A percentile compares a stretch with the other conserved stretches of the same genome.
phyloP scores from a whole-genome alignment of 2,113 vertebrate species.

The Rallus limicola region DNA sequence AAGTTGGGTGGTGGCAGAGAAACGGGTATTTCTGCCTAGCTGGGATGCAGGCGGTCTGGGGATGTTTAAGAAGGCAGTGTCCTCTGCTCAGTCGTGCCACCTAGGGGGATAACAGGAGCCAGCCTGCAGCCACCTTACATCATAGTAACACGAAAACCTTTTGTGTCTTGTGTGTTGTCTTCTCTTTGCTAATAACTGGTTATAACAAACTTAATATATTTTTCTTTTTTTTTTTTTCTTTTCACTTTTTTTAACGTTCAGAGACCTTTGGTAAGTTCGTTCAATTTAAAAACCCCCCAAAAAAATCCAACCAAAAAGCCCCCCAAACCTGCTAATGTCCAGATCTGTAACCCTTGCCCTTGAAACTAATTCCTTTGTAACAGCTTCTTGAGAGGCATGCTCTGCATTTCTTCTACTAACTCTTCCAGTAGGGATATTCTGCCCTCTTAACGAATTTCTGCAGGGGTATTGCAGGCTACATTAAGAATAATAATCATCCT shows the following conservation, averaged over 20 bases:
- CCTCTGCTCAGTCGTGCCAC: conserved; percentile 3
- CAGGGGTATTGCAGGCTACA: conserved; percentile 69
- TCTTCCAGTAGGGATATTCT: conserved; percentile 53
- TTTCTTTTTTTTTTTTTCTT: conserved; percentile 70
- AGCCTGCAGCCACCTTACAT: neutral
- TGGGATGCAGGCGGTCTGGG: neutral
- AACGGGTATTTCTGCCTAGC: neutral
- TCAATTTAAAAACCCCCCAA: conserved; percentile 24
- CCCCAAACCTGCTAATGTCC: conserved; percentile 74
- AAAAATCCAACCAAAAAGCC: conserved; percentile 6
- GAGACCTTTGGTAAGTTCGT: conserved; percentile 98
- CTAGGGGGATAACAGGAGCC: neutral
- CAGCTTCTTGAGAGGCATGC: conserved; percentile 86
- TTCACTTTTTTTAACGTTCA: conserved; percentile 86
- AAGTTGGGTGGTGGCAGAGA: neutral
- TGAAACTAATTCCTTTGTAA: conserved; percentile 87
- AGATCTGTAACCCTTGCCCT: conserved; percentile 69
- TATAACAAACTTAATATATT: conserved; percentile 74
- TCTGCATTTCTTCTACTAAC: conserved; percentile 77
- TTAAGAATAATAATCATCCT: conserved; percentile 15
- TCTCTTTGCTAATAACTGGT: conserved; percentile 29
- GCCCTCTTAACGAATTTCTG: conserved; percentile 54
- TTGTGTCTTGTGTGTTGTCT: conserved; percentile 53
- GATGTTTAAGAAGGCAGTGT: neutral
- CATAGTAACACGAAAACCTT: neutral